Evolutionary conservation across 2,797 vertebrate genomes (phyloP).

Genomic region (Crocidura indochinensis): DNA sequence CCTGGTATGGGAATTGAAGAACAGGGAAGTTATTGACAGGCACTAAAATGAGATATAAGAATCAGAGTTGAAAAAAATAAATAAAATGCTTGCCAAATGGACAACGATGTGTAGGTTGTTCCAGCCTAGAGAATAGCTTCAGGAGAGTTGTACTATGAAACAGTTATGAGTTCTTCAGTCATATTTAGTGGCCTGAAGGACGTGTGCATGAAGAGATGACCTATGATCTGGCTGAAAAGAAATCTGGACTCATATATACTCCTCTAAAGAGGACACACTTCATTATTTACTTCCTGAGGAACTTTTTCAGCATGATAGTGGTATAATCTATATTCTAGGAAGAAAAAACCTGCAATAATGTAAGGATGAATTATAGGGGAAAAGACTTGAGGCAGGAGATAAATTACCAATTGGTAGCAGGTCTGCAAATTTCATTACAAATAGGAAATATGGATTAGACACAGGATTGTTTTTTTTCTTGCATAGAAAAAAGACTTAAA

Average conservation of each 20-base stretch:
- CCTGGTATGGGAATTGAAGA: background rate
- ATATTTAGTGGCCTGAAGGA: background rate
- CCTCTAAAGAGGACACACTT: background rate
- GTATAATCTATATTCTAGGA: slow-evolving; percentile 21
- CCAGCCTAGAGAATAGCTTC: background rate
- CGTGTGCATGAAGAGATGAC: background rate
- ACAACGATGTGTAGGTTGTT: background rate
- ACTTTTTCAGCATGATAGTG: background rate
- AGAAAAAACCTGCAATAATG: background rate
- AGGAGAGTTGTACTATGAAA: background rate
- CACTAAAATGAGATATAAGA: background rate
- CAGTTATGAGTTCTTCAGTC: background rate
- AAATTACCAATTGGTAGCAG: background rate
- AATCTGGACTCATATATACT: background rate
- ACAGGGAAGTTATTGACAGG: background rate
- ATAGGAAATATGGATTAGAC: background rate
- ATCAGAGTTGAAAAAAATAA: background rate
- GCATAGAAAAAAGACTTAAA: slow-evolving; percentile 2
- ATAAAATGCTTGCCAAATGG: background rate
- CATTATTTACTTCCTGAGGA: background rate
- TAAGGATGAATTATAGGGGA: background rate
- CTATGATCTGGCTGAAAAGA: background rate
- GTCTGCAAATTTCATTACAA: slow-evolving; percentile 1
- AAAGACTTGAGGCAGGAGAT: background rate
- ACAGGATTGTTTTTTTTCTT: background rate